phyloP scores from a whole-genome alignment of 1,140 invertebrate genomes.

The Vanessa atalanta region DNA sequence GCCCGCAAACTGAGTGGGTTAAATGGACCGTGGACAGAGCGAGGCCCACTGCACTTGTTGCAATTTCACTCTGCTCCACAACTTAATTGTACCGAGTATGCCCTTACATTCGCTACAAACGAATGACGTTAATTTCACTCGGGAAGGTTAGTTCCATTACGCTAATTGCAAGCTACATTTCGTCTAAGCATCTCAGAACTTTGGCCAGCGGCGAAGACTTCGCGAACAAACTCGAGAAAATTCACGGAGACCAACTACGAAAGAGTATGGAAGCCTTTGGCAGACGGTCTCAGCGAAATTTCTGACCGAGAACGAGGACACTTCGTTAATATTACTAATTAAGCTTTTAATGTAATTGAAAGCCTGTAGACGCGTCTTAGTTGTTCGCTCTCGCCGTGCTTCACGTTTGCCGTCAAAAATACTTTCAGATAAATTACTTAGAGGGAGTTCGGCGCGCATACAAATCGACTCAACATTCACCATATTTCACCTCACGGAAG shows the following conservation, averaged over 20 bases:
- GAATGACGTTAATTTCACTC: conserved; percentile 75
- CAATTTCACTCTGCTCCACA: conserved; percentile 74
- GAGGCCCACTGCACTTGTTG: conserved; percentile 75
- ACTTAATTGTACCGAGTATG: conserved; percentile 77
- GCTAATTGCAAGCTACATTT: conserved; percentile 78
- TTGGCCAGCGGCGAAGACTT: conserved; percentile 60
- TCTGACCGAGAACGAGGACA: conserved; percentile 56
- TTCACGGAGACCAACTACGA: conserved; percentile 62
- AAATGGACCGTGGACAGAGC: conserved; percentile 74
- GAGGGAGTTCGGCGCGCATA: conserved; percentile 64
- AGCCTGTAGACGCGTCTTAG: conserved; percentile 64
- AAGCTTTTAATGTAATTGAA: conserved; percentile 79
- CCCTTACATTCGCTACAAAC: conserved; percentile 73
- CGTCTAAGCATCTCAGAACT: conserved; percentile 75
- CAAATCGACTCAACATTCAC: conserved; percentile 68
- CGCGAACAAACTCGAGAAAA: conserved; percentile 70
- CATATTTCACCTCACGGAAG: conserved; percentile 68
- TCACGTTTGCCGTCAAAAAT: conserved; percentile 64
- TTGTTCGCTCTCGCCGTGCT: conserved; percentile 44
- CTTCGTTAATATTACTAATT: conserved; percentile 77
- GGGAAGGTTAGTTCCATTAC: conserved; percentile 76
- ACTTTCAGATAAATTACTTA: conserved; percentile 77
- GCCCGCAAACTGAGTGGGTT: conserved; percentile 70
- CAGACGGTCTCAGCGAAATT: conserved; percentile 40
- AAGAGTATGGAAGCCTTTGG: conserved; percentile 61